Percentiles rank a stretch among this genome's conserved stretches.
These are phyloP conservation scores for Okamejei kenojei DNA, from an alignment of 2,797 vertebrate species.

Conservation along the genomic window DNA sequence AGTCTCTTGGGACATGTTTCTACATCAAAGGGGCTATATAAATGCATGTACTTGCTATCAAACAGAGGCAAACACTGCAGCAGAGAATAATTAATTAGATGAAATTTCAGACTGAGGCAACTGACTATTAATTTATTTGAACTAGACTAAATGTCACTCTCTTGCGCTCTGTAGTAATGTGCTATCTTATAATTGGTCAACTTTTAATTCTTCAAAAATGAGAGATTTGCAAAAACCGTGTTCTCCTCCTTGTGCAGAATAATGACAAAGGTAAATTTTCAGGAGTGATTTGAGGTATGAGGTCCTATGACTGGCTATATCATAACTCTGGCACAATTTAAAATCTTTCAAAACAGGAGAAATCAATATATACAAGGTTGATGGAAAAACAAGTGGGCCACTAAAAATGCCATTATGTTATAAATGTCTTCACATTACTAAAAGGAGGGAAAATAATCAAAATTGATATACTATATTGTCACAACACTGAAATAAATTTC, in stretches of 20 bases:
- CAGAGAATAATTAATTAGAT: background rate
- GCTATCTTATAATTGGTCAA: background rate
- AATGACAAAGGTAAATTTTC: background rate
- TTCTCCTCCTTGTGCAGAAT: background rate
- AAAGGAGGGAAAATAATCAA: background rate
- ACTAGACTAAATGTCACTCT: background rate
- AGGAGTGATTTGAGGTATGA: background rate
- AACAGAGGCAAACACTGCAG: background rate
- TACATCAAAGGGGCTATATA: background rate
- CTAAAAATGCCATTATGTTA: background rate
- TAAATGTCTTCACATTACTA: background rate
- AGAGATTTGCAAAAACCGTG: background rate
- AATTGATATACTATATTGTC: background rate
- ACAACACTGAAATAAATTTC: background rate
- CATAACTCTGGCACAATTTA: background rate
- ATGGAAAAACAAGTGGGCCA: conserved; percentile 6
- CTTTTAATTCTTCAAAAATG: background rate
- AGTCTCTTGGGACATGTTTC: background rate
- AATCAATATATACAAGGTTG: conserved; percentile 31
- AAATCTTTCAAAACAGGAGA: conserved; percentile 16
- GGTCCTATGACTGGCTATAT: background rate
- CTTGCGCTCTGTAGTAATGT: background rate
- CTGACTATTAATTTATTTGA: background rate
- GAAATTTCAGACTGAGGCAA: background rate
- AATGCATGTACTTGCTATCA: background rate